Evolutionary conservation across 2,888 invertebrate genomes (phyloP).

Genomic region (Lithodes maja): DNA sequence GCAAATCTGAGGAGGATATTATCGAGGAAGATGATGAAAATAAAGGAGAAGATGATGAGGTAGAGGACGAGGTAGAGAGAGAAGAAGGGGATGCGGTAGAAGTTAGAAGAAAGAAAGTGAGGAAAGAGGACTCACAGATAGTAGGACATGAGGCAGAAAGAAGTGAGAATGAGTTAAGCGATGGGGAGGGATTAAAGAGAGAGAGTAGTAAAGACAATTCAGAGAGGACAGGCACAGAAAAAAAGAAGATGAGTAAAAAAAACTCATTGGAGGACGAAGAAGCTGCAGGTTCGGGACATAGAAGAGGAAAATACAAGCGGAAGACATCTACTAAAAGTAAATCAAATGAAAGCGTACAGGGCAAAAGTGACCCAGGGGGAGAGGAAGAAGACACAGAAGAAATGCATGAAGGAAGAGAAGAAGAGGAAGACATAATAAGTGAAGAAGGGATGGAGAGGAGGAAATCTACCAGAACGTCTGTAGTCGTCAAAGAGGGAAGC

Average conservation of each 20-base stretch:
- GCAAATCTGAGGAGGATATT: background rate
- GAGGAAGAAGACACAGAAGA: background rate
- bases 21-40: background rate
- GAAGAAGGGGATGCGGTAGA: background rate
- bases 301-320: background rate
- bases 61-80: conserved; percentile 11
- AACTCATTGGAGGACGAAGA: background rate
- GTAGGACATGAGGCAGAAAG: conserved; percentile 11
- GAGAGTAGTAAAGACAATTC: background rate
- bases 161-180: background rate
- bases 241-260: background rate
- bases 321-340: background rate
- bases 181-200: background rate
- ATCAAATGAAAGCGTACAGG: background rate
- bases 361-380: background rate
- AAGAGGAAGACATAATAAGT: background rate
- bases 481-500: background rate
- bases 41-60: conserved; percentile 2
- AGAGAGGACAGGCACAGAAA: conserved; percentile 2
- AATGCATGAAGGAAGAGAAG: background rate
- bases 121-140: conserved; percentile 19
- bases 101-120: background rate
- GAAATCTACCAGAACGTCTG: background rate
- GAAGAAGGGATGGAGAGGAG: background rate
- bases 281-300: background rate